Evolutionary conservation across 2,888 invertebrate genomes (phyloP), one percentile per base, ranked within the genome.

Genomic region (Cryptus armator): DNA sequence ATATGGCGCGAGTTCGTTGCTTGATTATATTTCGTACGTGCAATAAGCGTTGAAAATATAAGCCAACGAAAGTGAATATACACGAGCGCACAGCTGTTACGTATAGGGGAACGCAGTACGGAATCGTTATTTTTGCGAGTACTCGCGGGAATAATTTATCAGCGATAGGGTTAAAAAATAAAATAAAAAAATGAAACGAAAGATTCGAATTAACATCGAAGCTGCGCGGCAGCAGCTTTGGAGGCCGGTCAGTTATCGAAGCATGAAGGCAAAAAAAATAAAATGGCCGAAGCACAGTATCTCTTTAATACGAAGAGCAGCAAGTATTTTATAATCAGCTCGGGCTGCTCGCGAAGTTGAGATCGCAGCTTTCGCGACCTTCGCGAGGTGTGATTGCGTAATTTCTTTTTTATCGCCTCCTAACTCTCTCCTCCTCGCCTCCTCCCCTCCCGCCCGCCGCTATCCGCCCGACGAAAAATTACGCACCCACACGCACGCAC

Each of bases 371-470:
- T 78, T 78, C 70, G 87, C 91, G 92, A 91, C 92, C 92, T 92
- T 92, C 92, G 92, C 88, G 88, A 87, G 88, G 88, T 88, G 86
- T 78, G 85, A 90, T 93, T 93, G 92, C 93, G 93, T 92, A 93
- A 93, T 92, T 91, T 90, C 71, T 87, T 83, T 92, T 93, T 93
- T 92, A 14, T 75, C 53, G 67, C 37, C 51, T 14, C 32, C 51
- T 29, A 51, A 16, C 51, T 64, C 75, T 51, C 32, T 67, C 70
- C 62, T 66, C 64, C 43, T 9, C 24, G 12, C 37, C 76, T 24
- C n/a, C 59, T 24, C 59, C 62, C 62, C 74, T 24, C 62, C 37
- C 37, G 37, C 37, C 6, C 37, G 37, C 9, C 64, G 37, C 53
- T 16, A 14, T 56, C 53, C 43, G 10, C 44, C n/a, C 92, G 89